Base-by-base conservation (phyloP, 2,113 vertebrate species). In the Rynchops niger region DNA sequence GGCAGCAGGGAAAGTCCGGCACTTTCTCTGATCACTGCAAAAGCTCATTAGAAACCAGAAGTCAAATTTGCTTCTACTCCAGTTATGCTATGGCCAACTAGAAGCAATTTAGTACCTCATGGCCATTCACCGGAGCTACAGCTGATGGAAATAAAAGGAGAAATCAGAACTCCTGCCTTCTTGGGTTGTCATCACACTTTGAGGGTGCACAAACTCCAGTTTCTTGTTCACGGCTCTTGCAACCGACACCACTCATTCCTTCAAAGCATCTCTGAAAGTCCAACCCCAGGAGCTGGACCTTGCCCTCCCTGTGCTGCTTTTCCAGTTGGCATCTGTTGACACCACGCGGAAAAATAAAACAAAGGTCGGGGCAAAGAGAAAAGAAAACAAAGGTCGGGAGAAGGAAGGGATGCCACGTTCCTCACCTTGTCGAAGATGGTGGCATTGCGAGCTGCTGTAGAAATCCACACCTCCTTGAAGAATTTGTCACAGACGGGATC, bases 391-490 rank as follows among this genome's bases (percentile, higher is more conserved):
- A 11, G 40, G 40, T 10, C 40, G 14, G 52, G 52, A 16, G 36
- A 5, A 59, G 6, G 30, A 26, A 20, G 59, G n/a, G 25, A 2
- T 13, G 5, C 40, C 5, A 1, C 0, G 18, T 71, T 74, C 18
- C 92, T 98, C 74, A 99, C 99, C 98, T 98, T 98, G 90, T 99
- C 99, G 59, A 99, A 99, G 97, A 99, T 99, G 65, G 99, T 98
- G 95, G 99, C 99, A 59, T 99, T 99, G 50, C 99, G 98, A 69
- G 99, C 98, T 18, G 98, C 98, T 0, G 99, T 99, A 55, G 98
- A 86, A 97, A 99, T 98, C 99, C 99, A 99, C 42, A 99, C 98
- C 71, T 99, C 99, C 97, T 99, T 99, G 97, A 99, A 99, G 98
- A 99, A 99, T 32, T 97, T 98, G 92, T 99, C 99, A 71, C 99